Evolutionary conservation across 2,888 invertebrate species (phyloP).

Genomic region (Darwinula stevensoni): DNA sequence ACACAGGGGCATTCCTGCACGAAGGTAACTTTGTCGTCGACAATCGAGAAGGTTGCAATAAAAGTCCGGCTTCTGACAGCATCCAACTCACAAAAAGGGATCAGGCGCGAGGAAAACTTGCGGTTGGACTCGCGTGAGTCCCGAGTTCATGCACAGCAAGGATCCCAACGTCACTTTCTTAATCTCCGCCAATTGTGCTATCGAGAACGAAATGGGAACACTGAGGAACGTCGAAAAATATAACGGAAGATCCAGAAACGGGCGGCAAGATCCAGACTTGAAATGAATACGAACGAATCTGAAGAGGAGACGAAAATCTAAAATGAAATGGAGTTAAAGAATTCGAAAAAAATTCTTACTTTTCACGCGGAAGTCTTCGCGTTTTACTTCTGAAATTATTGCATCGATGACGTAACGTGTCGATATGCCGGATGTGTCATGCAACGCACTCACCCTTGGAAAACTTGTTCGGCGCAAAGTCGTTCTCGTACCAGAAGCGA

Average conservation of each 20-base stretch:
- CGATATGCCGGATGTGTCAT: too few relatives aligned
- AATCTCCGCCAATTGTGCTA: background rate
- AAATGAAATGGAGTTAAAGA: too few relatives aligned
- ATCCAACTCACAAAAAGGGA: conserved; percentile 1
- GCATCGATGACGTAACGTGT: too few relatives aligned
- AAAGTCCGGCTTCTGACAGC: too few relatives aligned
- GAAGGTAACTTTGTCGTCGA: too few relatives aligned
- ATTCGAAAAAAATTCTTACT: too few relatives aligned
- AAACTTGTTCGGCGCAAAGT: background rate
- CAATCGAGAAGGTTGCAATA: too few relatives aligned
- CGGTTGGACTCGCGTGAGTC: background rate
- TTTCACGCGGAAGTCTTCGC: too few relatives aligned
- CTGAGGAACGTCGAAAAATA: too few relatives aligned
- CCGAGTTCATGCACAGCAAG: background rate
- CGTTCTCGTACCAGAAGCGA: conserved; percentile 1
- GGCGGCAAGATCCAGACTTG: background rate
- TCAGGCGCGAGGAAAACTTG: conserved; percentile 1
- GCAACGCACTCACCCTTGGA: background rate
- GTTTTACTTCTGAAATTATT: too few relatives aligned
- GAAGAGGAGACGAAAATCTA: too few relatives aligned
- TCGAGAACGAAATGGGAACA: too few relatives aligned
- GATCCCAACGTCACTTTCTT: background rate
- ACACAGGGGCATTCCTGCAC: background rate
- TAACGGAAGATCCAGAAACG: background rate
- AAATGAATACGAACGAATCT: background rate